A percentile compares a stretch with the other conserved stretches of the same genome.
Conservation (phyloP, 2,797 vertebrate genomes). For the Halcyon badia region DNA sequence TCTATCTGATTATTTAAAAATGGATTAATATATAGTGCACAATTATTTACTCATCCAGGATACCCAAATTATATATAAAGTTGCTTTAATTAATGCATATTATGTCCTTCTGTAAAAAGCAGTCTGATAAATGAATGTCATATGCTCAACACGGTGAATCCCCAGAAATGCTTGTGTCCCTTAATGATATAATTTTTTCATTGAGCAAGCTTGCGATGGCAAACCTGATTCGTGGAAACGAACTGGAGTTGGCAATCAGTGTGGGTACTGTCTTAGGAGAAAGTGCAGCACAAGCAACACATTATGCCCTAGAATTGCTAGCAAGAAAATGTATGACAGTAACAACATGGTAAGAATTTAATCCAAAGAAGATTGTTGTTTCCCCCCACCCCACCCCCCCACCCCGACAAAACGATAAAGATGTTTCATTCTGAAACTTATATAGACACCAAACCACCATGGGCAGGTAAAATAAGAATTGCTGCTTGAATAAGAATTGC, state of each 20-base stretch:
- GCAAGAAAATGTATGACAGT: constrained; percentile 95
- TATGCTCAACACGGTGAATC: neutral
- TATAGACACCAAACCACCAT: neutral
- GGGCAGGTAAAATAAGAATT: neutral
- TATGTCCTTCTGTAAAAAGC: neutral
- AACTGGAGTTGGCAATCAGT: constrained; percentile 92
- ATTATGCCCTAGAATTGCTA: constrained; percentile 91
- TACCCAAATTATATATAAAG: neutral
- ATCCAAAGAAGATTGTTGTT: neutral
- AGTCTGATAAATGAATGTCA: neutral
- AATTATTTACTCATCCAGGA: neutral
- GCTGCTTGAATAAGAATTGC: neutral
- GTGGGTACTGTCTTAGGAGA: constrained; percentile 91
- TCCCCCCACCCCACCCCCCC: too few species aligned
- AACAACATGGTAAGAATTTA: constrained; percentile 86
- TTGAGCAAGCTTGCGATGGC: constrained; percentile 90
- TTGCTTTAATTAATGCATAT: neutral
- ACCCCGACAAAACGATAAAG: neutral
- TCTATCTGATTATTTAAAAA: neutral
- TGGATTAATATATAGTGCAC: neutral
- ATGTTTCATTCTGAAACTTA: neutral
- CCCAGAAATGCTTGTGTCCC: constrained; percentile 6
- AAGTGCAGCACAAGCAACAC: constrained; percentile 85
- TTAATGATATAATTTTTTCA: constrained; percentile 69
- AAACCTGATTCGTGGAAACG: constrained; percentile 94